Evolutionary conservation across 2,797 vertebrate species (phyloP).

Genomic region (Trachops cirrhosus): DNA sequence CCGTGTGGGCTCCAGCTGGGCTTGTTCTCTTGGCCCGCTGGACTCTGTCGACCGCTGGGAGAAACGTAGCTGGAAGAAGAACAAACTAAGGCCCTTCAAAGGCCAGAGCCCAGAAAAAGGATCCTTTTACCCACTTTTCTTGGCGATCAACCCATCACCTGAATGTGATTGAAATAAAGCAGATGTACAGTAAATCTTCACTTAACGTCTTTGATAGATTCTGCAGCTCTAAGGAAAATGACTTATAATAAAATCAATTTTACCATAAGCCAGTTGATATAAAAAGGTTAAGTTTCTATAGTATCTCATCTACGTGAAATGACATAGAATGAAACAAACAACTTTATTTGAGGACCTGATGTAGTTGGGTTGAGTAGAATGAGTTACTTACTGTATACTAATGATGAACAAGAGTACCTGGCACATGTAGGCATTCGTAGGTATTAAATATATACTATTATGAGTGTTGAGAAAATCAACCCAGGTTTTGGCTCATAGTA

Average conservation of each 20-base stretch:
- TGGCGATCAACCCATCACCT: neutral
- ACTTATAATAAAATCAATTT: neutral
- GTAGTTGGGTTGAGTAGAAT: neutral
- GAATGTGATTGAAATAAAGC: neutral
- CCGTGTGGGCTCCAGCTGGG: neutral
- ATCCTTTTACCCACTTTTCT: neutral
- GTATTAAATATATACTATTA: neutral
- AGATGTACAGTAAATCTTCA: neutral
- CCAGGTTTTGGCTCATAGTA: neutral
- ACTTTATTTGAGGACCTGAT: neutral
- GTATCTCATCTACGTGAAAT: neutral
- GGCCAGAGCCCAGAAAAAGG: neutral
- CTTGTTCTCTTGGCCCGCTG: neutral
- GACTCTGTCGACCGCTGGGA: neutral
- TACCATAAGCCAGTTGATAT: neutral
- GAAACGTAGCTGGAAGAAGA: neutral
- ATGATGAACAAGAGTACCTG: neutral
- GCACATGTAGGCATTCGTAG: rapidly evolving
- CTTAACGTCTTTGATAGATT: neutral
- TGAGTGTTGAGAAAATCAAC: neutral
- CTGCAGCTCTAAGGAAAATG: neutral
- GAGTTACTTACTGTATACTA: neutral
- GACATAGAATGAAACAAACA: neutral
- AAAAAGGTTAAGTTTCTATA: neutral
- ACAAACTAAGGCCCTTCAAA: neutral